These are phyloP conservation scores for Vulpes lagopus DNA, from an alignment of 2,113 vertebrate genomes.

Conservation along the genomic window DNA sequence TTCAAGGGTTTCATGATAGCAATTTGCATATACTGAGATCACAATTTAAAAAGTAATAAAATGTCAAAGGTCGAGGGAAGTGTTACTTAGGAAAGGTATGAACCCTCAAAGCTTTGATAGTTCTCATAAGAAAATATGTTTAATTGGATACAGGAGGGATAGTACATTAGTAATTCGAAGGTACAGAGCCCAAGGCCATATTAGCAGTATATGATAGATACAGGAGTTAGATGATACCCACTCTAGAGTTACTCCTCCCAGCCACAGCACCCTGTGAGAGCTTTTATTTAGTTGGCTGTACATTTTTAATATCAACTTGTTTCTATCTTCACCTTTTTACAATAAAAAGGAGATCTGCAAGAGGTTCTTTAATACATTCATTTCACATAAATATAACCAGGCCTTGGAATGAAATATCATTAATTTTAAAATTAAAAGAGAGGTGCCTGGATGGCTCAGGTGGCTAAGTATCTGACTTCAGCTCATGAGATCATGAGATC, in stretches of 20 bases:
- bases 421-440: not conserved
- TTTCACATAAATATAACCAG: constrained; percentile 7
- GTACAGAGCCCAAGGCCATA: not conserved
- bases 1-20: not conserved
- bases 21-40: not conserved
- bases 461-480: too few species aligned
- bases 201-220: not conserved
- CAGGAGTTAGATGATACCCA: not conserved
- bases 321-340: not conserved
- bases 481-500: too few species aligned
- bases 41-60: not conserved
- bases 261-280: not conserved
- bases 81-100: not conserved
- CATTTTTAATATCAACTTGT: not conserved
- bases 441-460: too few species aligned
- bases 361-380: not conserved
- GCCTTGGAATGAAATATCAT: not conserved
- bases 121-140: not conserved
- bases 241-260: not conserved
- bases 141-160: not conserved
- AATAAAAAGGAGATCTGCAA: not conserved
- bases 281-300: not conserved
- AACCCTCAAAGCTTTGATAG: not conserved
- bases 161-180: not conserved
- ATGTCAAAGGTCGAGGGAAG: not conserved